A percentile compares a stretch with the other conserved stretches of the same genome.
These are phyloP conservation scores for Austrofundulus limnaeus DNA, from an alignment of 2,113 vertebrate genomes.

Conservation along the genomic window DNA sequence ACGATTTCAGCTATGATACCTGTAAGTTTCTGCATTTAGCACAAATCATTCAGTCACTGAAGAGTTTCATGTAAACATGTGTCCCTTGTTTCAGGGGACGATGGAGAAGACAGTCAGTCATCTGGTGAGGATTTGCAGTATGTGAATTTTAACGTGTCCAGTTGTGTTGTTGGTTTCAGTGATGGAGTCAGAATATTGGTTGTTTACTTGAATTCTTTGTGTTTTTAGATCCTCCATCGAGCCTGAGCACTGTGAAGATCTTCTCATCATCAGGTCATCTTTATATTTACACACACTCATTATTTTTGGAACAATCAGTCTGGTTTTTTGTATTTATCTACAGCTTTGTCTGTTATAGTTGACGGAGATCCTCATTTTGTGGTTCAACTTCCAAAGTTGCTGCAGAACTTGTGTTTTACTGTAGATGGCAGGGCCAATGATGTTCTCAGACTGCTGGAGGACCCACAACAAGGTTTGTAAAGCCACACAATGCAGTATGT, in stretches of 20 bases:
- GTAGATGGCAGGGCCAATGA: slow-evolving; percentile 81
- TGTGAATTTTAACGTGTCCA: slow-evolving; percentile 1
- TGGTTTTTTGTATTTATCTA: neutral
- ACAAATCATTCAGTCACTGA: neutral
- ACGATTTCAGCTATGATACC: slow-evolving; percentile 71
- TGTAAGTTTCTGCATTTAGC: slow-evolving; percentile 60
- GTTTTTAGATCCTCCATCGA: slow-evolving; percentile 59
- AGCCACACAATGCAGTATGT: rapidly evolving
- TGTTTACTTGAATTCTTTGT: slow-evolving; percentile 56
- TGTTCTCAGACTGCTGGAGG: slow-evolving; percentile 79
- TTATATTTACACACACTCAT: neutral
- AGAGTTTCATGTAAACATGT: neutral
- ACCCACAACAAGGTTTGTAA: slow-evolving; percentile 73
- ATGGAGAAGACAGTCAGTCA: slow-evolving; percentile 39
- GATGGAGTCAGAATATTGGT: slow-evolving; percentile 44
- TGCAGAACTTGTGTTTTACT: slow-evolving; percentile 83
- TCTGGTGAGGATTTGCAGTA: slow-evolving; percentile 50
- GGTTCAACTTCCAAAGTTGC: slow-evolving; percentile 75
- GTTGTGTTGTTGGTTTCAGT: slow-evolving; percentile 53
- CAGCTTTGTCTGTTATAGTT: slow-evolving; percentile 62
- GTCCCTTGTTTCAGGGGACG: slow-evolving; percentile 44
- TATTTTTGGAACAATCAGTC: neutral
- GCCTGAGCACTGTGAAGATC: slow-evolving; percentile 47
- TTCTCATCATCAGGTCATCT: slow-evolving; percentile 77
- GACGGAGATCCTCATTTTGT: slow-evolving; percentile 89